Evolutionary conservation across 1,140 invertebrate species (phyloP).

Genomic region (Vanessa atalanta): DNA sequence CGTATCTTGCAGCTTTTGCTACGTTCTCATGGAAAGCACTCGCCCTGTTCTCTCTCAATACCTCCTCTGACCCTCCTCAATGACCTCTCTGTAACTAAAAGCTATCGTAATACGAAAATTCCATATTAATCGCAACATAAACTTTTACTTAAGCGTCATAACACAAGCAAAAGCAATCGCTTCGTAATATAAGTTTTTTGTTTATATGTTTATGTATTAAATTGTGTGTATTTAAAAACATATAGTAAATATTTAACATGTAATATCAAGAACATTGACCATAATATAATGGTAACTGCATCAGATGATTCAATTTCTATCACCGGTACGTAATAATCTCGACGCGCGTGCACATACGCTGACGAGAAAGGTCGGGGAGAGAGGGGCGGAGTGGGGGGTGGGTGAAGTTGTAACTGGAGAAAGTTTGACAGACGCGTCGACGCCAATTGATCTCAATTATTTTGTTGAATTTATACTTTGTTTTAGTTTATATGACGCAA

Average conservation of each 20-base stretch:
- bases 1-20: no score
- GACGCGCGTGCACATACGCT: conserved; percentile 7
- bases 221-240: no score
- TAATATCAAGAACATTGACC: neutral
- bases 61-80: no score
- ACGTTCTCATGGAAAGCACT: no score
- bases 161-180: no score
- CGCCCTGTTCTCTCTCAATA: no score
- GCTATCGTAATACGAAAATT: no score
- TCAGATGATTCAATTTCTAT: conserved; percentile 42
- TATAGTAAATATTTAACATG: neutral
- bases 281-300: neutral
- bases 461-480: conserved; percentile 17
- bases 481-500: conserved; percentile 23
- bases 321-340: conserved; percentile 33
- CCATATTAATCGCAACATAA: no score
- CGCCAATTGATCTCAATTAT: conserved; percentile 31
- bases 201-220: no score
- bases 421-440: conserved; percentile 37
- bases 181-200: no score
- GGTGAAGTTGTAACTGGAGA: conserved; percentile 23
- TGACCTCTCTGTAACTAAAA: no score
- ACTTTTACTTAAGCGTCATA: no score
- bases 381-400: neutral
- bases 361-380: conserved; percentile 3